phyloP scores from a whole-genome alignment of 2,888 invertebrate genomes.

The Drosophila trichaetosa region DNA sequence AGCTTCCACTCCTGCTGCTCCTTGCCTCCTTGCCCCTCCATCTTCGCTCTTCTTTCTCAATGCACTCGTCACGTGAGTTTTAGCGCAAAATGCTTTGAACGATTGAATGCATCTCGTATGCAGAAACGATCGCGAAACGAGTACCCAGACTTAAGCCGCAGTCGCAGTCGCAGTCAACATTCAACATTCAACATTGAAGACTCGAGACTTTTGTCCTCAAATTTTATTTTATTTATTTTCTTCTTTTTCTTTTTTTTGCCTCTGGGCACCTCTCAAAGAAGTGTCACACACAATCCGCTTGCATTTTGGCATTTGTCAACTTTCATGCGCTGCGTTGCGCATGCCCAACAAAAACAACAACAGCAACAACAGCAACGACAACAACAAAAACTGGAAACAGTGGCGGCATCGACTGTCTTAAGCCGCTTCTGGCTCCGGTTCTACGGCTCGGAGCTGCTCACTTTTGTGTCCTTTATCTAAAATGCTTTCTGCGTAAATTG shows the following conservation, averaged over 20 bases:
- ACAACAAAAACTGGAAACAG: slow-evolving; percentile 39
- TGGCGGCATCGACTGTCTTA: slow-evolving; percentile 66
- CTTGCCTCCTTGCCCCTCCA: not conserved
- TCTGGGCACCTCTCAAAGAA: slow-evolving; percentile 58
- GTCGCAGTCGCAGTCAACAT: slow-evolving; percentile 11
- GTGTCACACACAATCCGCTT: slow-evolving; percentile 78
- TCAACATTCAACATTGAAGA: slow-evolving; percentile 5
- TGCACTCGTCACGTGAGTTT: slow-evolving; percentile 81
- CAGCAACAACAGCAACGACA: slow-evolving; percentile 12
- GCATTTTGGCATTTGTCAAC: slow-evolving; percentile 81
- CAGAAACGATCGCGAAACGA: slow-evolving; percentile 31
- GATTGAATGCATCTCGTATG: slow-evolving; percentile 71
- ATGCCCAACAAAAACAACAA: slow-evolving; percentile 58
- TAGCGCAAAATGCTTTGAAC: slow-evolving; percentile 77
- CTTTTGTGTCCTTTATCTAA: slow-evolving; percentile 78
- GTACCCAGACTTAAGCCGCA: slow-evolving; percentile 35
- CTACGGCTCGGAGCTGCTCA: slow-evolving; percentile 35
- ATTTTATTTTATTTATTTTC: not conserved
- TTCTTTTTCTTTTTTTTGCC: slow-evolving; percentile 7
- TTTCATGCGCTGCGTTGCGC: slow-evolving; percentile 73
- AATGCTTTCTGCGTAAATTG: slow-evolving; percentile 82
- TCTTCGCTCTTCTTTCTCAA: slow-evolving; percentile 28
- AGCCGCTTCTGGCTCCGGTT: slow-evolving; percentile 59
- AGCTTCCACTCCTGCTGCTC: not conserved
- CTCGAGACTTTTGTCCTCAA: slow-evolving; percentile 27